These are phyloP conservation scores for Helleia helle DNA, from an alignment of 2,888 invertebrate genomes.

Conservation along the genomic window DNA sequence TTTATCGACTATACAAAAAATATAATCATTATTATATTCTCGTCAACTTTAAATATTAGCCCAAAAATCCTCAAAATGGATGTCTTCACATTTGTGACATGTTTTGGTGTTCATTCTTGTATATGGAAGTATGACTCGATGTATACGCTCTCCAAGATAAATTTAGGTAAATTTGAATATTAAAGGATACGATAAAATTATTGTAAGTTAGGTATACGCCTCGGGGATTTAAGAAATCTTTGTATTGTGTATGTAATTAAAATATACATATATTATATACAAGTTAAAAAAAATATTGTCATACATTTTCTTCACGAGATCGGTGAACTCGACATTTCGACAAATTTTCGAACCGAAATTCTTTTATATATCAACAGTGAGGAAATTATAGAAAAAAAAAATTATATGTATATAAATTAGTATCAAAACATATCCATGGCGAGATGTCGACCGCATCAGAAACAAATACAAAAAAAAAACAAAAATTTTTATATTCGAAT, in stretches of 20 bases:
- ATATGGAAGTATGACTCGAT: constrained; percentile 61
- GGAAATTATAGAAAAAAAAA: constrained; percentile 14
- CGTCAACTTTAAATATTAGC: constrained; percentile 68
- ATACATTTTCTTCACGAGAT: constrained; percentile 63
- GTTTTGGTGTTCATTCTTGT: constrained; percentile 72
- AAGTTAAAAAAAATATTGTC: constrained; percentile 61
- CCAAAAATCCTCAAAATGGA: constrained; percentile 61
- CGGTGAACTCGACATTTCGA: constrained; percentile 59
- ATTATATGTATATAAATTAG: constrained; percentile 20
- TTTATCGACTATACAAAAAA: constrained; percentile 74
- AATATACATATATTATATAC: constrained; percentile 73
- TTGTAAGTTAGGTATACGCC: constrained; percentile 68
- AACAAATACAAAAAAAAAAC: constrained; percentile 41
- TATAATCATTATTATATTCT: constrained; percentile 73
- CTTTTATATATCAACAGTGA: constrained; percentile 15
- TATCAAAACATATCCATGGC: constrained; percentile 62
- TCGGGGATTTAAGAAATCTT: constrained; percentile 68
- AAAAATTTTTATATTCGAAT: constrained; percentile 69
- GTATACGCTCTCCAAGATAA: constrained; percentile 71
- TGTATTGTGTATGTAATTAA: constrained; percentile 71
- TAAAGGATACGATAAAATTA: constrained; percentile 66
- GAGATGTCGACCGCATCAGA: constrained; percentile 55
- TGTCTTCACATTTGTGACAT: constrained; percentile 69
- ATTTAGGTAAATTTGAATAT: constrained; percentile 69
- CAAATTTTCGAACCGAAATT: constrained; percentile 32